These are phyloP conservation scores for Bucorvus abyssinicus DNA, from an alignment of 2,797 vertebrate species.

Conservation along the genomic window DNA sequence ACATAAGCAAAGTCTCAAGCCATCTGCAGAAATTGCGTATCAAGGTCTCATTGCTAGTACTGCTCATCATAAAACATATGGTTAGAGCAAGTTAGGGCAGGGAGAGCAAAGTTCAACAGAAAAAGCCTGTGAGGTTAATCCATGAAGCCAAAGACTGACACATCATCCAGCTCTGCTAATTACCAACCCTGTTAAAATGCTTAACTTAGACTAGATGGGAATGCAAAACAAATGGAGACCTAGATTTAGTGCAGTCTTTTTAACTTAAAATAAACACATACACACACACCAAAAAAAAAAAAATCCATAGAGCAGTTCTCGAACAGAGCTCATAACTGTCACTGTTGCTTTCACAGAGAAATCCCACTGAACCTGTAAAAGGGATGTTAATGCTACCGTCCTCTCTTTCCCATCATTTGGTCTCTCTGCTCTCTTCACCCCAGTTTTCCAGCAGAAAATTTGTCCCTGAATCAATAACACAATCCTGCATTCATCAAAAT, in stretches of 20 bases:
- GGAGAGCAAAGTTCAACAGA: background rate
- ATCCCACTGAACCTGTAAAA: background rate
- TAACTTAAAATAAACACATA: background rate
- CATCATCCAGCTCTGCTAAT: background rate
- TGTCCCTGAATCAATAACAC: background rate
- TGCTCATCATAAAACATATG: conserved; percentile 24
- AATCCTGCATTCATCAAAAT: background rate
- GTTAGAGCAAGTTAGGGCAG: background rate
- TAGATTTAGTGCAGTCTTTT: background rate
- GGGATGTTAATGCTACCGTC: background rate
- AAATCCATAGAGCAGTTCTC: background rate
- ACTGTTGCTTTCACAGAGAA: background rate
- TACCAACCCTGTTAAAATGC: background rate
- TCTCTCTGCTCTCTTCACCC: background rate
- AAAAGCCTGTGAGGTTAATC: background rate
- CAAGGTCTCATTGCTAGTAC: background rate
- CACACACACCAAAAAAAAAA: background rate
- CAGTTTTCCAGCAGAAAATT: background rate
- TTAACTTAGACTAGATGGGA: background rate
- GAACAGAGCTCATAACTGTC: background rate
- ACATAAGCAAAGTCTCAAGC: background rate
- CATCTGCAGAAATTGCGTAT: background rate
- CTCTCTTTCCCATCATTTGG: background rate
- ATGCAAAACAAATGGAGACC: background rate
- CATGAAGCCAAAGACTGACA: background rate